phyloP scores from a whole-genome alignment of 1,140 invertebrate species.

The Scylla paramamosain region DNA sequence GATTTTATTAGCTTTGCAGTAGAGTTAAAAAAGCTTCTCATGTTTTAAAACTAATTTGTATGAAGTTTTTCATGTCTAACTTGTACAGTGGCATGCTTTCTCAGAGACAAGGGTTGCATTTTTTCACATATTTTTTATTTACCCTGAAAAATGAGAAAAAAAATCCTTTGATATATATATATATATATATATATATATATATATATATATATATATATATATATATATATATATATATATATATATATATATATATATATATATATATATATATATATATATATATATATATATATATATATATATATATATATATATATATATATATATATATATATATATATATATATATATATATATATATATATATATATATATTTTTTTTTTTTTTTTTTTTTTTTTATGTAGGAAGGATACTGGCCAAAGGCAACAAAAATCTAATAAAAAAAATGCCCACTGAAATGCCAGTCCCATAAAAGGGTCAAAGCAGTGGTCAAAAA shows the following conservation, averaged over 20 bases:
- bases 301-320: neutral
- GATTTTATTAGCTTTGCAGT: neutral
- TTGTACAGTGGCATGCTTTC: neutral
- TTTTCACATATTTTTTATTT: neutral
- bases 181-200: conserved; percentile 49
- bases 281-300: neutral
- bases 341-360: conserved; percentile 52
- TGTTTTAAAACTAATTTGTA: neutral
- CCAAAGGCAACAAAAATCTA: too few relatives aligned
- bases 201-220: conserved; percentile 52
- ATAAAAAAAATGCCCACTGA: too few relatives aligned
- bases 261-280: neutral
- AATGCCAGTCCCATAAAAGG: too few relatives aligned
- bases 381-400: too few relatives aligned
- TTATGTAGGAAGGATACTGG: too few relatives aligned
- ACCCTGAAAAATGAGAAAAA: neutral
- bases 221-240: conserved; percentile 49
- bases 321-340: conserved; percentile 14
- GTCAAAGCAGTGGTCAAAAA: too few relatives aligned
- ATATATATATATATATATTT: conserved; percentile 49
- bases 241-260: conserved; percentile 40
- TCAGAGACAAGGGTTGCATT: too few relatives aligned
- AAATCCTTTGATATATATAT: neutral
- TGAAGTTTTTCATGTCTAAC: neutral
- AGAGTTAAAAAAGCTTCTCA: neutral